Conservation (phyloP, 2,113 vertebrate genomes). For the Alosa alosa region DNA sequence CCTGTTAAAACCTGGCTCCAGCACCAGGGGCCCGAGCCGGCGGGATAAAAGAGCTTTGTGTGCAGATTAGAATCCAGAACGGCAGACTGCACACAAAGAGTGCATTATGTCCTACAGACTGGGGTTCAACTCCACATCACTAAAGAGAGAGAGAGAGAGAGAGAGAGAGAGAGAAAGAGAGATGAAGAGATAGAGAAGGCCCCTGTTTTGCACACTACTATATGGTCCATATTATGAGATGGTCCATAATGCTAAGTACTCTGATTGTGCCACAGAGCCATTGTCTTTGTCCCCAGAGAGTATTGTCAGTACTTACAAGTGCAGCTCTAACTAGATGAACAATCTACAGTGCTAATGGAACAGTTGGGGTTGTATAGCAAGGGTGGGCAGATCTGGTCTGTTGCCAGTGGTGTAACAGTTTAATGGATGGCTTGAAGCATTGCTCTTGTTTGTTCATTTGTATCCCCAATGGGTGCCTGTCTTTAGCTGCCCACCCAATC, state of each 20-base stretch:
- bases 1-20: background rate
- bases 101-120: constrained; percentile 15
- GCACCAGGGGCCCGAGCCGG: background rate
- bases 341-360: background rate
- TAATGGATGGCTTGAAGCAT: background rate
- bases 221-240: background rate
- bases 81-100: constrained; percentile 17
- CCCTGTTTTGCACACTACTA: background rate
- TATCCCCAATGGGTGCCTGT: background rate
- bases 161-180: background rate
- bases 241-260: background rate
- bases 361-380: background rate
- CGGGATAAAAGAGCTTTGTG: constrained; percentile 8
- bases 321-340: background rate
- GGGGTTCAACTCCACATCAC: background rate
- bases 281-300: background rate
- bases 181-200: background rate
- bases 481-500: background rate
- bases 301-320: background rate
- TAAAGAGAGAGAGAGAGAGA: background rate
- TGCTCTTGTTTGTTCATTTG: background rate
- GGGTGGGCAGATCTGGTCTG: background rate
- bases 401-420: background rate
- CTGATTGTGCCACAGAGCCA: background rate
- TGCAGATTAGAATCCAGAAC: background rate